Evolutionary conservation across 2,113 vertebrate species (phyloP).

Genomic region (Seriola rivoliana): DNA sequence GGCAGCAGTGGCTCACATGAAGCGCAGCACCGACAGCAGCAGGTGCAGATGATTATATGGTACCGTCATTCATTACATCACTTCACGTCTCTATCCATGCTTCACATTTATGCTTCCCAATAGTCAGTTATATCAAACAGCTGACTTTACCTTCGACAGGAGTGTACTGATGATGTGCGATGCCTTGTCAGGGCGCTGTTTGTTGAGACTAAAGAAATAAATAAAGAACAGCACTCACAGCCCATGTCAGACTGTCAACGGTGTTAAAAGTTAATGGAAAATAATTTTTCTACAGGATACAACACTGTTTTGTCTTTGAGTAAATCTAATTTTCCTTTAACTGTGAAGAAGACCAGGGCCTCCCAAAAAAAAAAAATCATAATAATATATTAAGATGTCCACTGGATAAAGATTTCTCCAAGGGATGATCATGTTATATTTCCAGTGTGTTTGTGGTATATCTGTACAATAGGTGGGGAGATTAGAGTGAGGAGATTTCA

Average conservation of each 20-base stretch:
- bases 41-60: background rate
- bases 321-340: background rate
- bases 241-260: background rate
- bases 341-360: background rate
- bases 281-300: background rate
- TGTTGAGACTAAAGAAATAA: background rate
- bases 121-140: background rate
- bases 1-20: background rate
- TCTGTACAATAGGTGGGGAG: constrained; percentile 3
- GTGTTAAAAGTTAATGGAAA: background rate
- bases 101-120: background rate
- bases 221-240: background rate
- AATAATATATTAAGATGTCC: background rate
- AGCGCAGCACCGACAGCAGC: background rate
- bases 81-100: background rate
- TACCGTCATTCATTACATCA: background rate
- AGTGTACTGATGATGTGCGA: background rate
- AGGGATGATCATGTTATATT: background rate
- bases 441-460: background rate
- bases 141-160: background rate
- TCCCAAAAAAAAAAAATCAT: background rate
- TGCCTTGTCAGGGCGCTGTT: background rate
- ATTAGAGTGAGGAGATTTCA: constrained; percentile 21
- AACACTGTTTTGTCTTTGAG: background rate
- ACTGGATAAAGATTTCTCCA: background rate